phyloP scores from a whole-genome alignment of 2,113 vertebrate species.

The Hirundichthys speculiger region DNA sequence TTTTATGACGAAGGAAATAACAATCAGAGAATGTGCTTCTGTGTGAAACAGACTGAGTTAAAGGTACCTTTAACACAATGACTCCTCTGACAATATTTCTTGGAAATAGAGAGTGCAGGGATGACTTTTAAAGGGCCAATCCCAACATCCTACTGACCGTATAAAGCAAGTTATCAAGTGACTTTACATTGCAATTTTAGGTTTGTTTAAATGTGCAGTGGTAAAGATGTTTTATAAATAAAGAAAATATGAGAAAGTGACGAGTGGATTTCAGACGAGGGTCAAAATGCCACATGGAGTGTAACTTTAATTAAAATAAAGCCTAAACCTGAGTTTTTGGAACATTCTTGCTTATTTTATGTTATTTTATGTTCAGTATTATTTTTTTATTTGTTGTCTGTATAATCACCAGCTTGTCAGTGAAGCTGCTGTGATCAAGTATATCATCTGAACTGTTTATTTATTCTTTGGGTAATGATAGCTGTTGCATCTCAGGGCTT shows the following conservation, averaged over 20 bases:
- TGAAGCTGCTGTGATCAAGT: neutral
- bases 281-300: no score
- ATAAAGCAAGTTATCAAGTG: conserved; percentile 9
- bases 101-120: neutral
- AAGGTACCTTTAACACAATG: no score
- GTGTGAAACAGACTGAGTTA: no score
- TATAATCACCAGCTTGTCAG: conserved; percentile 11
- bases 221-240: conserved; percentile 20
- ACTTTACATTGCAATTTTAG: conserved; percentile 31
- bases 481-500: neutral
- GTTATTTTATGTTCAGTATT: no score
- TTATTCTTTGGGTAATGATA: neutral
- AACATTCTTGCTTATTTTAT: neutral
- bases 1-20: no score
- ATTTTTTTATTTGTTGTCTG: neutral
- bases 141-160: neutral
- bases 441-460: neutral
- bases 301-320: no score
- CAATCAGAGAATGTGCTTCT: no score
- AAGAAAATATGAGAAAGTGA: conserved; percentile 15
- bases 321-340: neutral
- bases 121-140: conserved; percentile 8
- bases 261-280: neutral
- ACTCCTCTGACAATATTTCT: neutral
- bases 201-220: conserved; percentile 15